These are phyloP conservation scores for Rotaria sp. DNA, from an alignment of 2,888 invertebrate species.

Conservation along the genomic window DNA sequence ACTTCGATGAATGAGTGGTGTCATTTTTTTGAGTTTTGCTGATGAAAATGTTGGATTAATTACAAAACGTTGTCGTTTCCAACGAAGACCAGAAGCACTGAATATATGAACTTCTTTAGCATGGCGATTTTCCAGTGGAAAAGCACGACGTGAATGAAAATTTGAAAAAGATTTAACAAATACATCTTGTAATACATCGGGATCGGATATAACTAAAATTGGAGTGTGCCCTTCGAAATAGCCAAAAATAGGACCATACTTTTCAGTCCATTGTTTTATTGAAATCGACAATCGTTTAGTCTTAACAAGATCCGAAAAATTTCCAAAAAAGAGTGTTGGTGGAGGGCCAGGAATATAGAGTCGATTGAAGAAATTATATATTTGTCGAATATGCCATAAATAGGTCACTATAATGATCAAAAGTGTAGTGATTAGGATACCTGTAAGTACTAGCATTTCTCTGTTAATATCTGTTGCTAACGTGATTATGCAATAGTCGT, in stretches of 20 bases:
- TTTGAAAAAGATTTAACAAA: not conserved
- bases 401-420: not conserved
- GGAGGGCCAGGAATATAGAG: not conserved
- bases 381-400: not conserved
- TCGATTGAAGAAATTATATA: not conserved
- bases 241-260: not conserved
- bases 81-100: not conserved
- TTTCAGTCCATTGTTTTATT: not conserved
- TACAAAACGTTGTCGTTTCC: constrained; percentile 34
- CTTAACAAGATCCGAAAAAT: not conserved
- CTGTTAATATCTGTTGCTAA: too few species aligned
- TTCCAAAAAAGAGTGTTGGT: not conserved
- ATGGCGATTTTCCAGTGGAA: not conserved
- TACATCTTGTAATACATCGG: not conserved
- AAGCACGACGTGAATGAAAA: not conserved
- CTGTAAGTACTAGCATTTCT: too few species aligned
- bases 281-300: not conserved
- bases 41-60: constrained; percentile 40
- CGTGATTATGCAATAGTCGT: too few species aligned
- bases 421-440: too few species aligned
- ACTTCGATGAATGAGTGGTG: not conserved
- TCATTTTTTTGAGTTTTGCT: constrained; percentile 28
- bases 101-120: not conserved
- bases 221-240: not conserved
- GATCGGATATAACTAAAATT: not conserved